Percentiles rank a stretch among this genome's conserved stretches.
Conservation (phyloP, 2,888 invertebrate species). For the Scaptodrosophila latifasciaeformis region DNA sequence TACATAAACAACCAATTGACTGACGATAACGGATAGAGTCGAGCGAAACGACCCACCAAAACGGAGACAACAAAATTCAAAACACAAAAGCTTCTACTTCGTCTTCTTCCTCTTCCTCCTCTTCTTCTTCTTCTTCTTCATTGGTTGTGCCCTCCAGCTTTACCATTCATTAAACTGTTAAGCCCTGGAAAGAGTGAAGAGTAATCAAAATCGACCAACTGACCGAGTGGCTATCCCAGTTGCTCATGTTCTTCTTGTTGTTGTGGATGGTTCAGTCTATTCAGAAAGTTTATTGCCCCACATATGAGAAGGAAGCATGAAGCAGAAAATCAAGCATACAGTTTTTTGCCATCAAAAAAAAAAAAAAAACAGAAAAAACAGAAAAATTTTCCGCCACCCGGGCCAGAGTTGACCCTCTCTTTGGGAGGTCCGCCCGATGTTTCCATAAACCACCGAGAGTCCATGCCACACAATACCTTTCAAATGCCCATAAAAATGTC, state of each 20-base stretch:
- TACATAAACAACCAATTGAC: background rate
- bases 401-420: background rate
- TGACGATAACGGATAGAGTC: background rate
- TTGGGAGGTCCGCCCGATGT: no score
- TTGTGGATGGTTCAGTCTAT: constrained; percentile 4
- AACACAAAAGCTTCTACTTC: background rate
- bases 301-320: constrained; percentile 7
- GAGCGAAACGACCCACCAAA: background rate
- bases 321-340: background rate
- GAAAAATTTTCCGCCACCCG: background rate
- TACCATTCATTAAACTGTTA: constrained; percentile 41
- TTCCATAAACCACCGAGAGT: no score
- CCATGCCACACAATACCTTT: no score
- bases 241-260: constrained; percentile 13
- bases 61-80: constrained; percentile 17
- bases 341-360: no score
- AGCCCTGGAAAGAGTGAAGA: constrained; percentile 10
- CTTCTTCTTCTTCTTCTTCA: background rate
- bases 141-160: constrained; percentile 24
- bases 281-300: constrained; percentile 37
- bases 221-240: constrained; percentile 32
- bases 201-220: constrained; percentile 14
- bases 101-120: background rate
- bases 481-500: background rate
- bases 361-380: background rate